These are phyloP conservation scores for Colostygia pectinataria DNA, from an alignment of 2,888 invertebrate species.

Conservation along the genomic window DNA sequence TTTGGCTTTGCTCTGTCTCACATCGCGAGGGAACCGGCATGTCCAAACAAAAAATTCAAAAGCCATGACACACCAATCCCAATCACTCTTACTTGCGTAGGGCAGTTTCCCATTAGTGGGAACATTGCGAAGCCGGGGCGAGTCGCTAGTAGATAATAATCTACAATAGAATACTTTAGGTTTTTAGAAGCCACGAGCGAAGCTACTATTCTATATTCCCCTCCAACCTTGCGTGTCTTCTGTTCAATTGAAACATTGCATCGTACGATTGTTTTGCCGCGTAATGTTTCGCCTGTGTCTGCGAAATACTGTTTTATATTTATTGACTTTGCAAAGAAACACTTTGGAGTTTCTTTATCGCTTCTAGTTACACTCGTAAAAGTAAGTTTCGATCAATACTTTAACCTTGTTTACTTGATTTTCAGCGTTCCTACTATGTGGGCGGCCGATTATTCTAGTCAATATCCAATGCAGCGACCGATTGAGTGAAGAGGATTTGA, in stretches of 20 bases:
- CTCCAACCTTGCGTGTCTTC: conserved; percentile 17
- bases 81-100: no score
- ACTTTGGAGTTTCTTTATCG: conserved; percentile 12
- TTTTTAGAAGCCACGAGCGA: no score
- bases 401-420: neutral
- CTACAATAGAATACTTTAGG: no score
- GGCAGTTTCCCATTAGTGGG: no score
- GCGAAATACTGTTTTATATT: conserved; percentile 4
- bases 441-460: conserved; percentile 72
- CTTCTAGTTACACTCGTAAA: neutral
- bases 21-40: no score
- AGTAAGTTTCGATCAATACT: neutral
- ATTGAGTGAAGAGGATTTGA: conserved; percentile 50
- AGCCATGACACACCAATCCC: no score
- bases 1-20: no score
- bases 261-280: conserved; percentile 5
- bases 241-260: conserved; percentile 14
- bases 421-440: conserved; percentile 78
- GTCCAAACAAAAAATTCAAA: no score
- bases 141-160: no score
- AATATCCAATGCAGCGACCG: conserved; percentile 63
- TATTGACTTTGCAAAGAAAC: conserved; percentile 15
- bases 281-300: conserved; percentile 11
- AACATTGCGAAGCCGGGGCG: no score
- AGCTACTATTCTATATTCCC: neutral